Evolutionary conservation across 1,140 invertebrate genomes (phyloP).

Genomic region (Bombus breviceps): DNA sequence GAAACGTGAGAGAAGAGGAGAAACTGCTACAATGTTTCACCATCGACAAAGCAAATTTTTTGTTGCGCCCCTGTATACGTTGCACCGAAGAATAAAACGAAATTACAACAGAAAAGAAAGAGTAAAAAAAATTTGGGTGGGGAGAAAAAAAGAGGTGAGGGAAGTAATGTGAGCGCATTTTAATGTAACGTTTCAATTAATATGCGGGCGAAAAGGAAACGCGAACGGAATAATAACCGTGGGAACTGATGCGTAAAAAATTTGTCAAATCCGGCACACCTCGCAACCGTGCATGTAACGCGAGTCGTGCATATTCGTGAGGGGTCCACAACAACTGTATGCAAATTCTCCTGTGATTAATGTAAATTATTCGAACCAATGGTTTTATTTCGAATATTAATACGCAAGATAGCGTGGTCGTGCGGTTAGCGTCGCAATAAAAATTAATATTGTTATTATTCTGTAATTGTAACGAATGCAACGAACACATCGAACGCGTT

Average conservation of each 20-base stretch:
- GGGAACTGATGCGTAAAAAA: conserved; percentile 7
- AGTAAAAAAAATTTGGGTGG: no score
- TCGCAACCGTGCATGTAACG: background rate
- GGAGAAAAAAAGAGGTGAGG: no score
- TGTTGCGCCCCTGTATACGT: background rate
- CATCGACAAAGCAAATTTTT: conserved; percentile 25
- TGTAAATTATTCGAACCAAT: background rate
- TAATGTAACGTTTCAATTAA: conserved; percentile 18
- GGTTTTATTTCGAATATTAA: background rate
- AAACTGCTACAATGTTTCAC: conserved; percentile 4
- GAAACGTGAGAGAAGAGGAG: background rate
- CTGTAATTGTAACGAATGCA: background rate
- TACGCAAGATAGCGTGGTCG: background rate
- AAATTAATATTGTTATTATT: conserved; percentile 10
- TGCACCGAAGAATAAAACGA: background rate
- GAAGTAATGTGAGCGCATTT: background rate
- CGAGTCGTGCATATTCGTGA: background rate
- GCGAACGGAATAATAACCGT: conserved; percentile 7
- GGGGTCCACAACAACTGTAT: background rate
- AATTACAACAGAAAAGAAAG: background rate
- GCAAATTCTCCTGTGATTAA: conserved; percentile 6
- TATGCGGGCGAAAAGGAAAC: background rate
- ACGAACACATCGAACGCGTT: background rate
- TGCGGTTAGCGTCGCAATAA: background rate
- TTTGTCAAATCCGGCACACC: background rate